Evolutionary conservation across 2,113 vertebrate species (phyloP), one percentile per base, ranked within the genome.

Genomic region (Regulus satrapa): DNA sequence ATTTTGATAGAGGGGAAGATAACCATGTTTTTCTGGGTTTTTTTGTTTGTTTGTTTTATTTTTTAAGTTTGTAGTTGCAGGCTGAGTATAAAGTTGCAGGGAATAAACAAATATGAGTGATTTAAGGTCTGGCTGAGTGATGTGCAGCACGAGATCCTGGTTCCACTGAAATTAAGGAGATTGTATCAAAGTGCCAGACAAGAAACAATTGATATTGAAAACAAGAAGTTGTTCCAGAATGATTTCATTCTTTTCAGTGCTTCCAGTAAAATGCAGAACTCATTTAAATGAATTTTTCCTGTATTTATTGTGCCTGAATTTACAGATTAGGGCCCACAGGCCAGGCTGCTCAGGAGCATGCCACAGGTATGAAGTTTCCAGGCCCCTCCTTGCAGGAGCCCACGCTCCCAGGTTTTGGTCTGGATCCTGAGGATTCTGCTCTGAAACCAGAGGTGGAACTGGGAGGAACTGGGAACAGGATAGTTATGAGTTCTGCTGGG

Each of bases 301-400:
- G 8, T 26, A 12, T 58, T 80, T 72, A 32, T 58, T 76, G 20
- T 41, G 46, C 34, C 32, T 55, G 28, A 90, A 69, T 21, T 85
- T 38, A 94, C 72, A 77, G 85, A 85, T 79, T 45, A 90, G 52
- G 46, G 88, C 82, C 74, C 76, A 66, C 54, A 74, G 96, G 94
- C 81, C 94, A 62, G 93, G 93, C 87, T 94, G 95, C 95, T 98
- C 94, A 96, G 96, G 95, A 96, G 58, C 68, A 73, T 84, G 95
- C 20, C 12, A 9, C 23, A 84, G 48, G 31, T 58, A 21, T 9
- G 32, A 81, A 56, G n/a, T 6, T 9, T 72, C 59, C 32, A 28
- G 74, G 48, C 32, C 20, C 20, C 40, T 85, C 43, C 25, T 51
- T 54, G 34, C 25, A 62, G 45, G 43, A 14, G 13, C 29, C 12